These are phyloP conservation scores for Thalassoma bifasciatum DNA, from an alignment of 2,113 vertebrate genomes.

Conservation along the genomic window DNA sequence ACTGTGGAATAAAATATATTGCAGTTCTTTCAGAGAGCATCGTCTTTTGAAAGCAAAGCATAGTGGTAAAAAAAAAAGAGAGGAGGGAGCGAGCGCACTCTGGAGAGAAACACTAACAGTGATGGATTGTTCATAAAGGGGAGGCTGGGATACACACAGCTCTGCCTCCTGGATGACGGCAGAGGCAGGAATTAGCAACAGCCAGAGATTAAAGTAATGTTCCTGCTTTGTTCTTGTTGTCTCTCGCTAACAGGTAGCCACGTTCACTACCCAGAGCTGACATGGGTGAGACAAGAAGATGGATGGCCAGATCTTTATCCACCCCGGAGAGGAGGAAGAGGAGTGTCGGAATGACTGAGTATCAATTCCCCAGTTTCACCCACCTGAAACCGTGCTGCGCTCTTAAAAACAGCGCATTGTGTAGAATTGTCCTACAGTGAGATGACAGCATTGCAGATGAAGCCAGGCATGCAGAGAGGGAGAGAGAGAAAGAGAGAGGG, in stretches of 20 bases:
- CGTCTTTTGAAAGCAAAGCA: conserved; percentile 54
- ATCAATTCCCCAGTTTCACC: conserved; percentile 74
- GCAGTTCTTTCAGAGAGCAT: conserved; percentile 14
- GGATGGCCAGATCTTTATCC: conserved; percentile 78
- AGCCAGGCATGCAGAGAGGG: conserved; percentile 2
- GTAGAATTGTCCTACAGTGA: conserved; percentile 51
- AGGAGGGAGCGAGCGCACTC: conserved; percentile 48
- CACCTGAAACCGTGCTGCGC: conserved; percentile 67
- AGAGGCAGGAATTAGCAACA: conserved; percentile 70
- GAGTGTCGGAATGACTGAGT: conserved; percentile 78
- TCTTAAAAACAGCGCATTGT: conserved; percentile 50
- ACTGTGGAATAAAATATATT: conserved; percentile 54
- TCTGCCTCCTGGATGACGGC: conserved; percentile 64
- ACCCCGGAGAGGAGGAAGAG: conserved; percentile 72
- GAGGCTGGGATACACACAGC: conserved; percentile 73
- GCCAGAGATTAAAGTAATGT: conserved; percentile 76
- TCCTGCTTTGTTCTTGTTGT: conserved; percentile 76
- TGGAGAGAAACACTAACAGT: conserved; percentile 74
- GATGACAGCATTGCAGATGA: conserved; percentile 72
- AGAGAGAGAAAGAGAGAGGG: conserved; percentile 1
- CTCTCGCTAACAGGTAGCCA: conserved; percentile 61
- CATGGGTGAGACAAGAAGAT: conserved; percentile 73
- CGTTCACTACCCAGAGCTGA: conserved; percentile 59
- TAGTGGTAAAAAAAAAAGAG: conserved; percentile 41
- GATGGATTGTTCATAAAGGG: conserved; percentile 78